Conservation (phyloP, 23 tunicate genomes). For the Halocynthia roretzi region DNA sequence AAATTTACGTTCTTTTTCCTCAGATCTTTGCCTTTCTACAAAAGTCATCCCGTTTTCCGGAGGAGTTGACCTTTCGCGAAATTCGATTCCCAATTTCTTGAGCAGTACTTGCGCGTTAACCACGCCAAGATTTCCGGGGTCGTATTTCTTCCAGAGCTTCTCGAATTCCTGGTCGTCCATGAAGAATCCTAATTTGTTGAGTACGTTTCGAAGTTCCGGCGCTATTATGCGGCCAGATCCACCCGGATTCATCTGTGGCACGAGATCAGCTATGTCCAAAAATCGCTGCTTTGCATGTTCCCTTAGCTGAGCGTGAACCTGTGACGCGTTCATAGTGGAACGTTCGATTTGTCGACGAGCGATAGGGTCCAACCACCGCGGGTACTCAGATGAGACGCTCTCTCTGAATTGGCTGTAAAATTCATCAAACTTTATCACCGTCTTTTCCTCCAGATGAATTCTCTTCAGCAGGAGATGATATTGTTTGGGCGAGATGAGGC, state of each 20-base stretch:
- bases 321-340: constrained; percentile 61
- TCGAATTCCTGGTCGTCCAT: constrained; percentile 89
- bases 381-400: constrained; percentile 65
- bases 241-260: constrained; percentile 91
- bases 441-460: constrained; percentile 52
- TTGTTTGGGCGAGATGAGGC: constrained; percentile 71
- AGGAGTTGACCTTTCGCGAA: constrained; percentile 63
- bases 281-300: constrained; percentile 89
- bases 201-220: constrained; percentile 73
- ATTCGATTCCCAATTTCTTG: constrained; percentile 83
- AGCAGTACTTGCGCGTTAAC: constrained; percentile 57
- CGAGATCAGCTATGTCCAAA: constrained; percentile 80
- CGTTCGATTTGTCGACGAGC: constrained; percentile 65
- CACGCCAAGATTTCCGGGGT: constrained; percentile 54
- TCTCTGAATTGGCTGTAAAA: constrained; percentile 74
- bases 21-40: background rate
- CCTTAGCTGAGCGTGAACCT: constrained; percentile 80
- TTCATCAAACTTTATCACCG: constrained; percentile 68
- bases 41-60: constrained; percentile 13
- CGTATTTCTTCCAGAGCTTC: constrained; percentile 86
- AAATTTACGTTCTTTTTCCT: background rate
- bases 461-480: constrained; percentile 65
- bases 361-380: constrained; percentile 89
- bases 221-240: constrained; percentile 77
- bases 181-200: constrained; percentile 75